These are phyloP conservation scores for Indicator indicator DNA, from an alignment of 2,113 vertebrate genomes.

Conservation along the genomic window DNA sequence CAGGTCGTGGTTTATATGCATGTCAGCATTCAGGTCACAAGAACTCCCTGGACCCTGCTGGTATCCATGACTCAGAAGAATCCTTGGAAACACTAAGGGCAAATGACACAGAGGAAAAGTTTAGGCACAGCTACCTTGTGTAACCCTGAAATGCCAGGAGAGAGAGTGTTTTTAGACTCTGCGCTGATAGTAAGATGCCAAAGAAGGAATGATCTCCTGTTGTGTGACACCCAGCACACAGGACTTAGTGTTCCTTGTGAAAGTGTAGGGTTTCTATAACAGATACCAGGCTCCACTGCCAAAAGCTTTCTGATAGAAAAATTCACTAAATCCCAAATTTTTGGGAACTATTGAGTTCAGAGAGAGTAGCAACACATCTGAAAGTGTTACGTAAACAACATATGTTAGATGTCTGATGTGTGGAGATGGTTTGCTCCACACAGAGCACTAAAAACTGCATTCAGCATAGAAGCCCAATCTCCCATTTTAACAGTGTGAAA, in stretches of 20 bases:
- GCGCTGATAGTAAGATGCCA: not conserved
- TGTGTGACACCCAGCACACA: not conserved
- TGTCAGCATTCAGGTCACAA: not conserved
- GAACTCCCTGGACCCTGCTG: not conserved
- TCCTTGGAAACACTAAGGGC: accelerated
- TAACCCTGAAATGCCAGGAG: not conserved
- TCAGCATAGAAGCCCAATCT: not conserved
- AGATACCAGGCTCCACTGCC: not conserved
- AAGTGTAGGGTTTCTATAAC: not conserved
- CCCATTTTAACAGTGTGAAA: not conserved
- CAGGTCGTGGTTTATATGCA: not conserved
- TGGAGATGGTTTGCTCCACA: not conserved
- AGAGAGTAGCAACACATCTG: constrained; percentile 50
- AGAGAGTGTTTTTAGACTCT: not conserved
- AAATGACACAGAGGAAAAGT: not conserved
- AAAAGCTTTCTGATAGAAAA: constrained; percentile 22
- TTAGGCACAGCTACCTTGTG: not conserved
- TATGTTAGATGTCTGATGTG: constrained; percentile 47
- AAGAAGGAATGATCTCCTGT: not conserved
- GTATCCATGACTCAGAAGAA: not conserved
- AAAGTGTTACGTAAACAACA: constrained; percentile 54
- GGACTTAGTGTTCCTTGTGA: constrained; percentile 36
- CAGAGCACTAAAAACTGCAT: not conserved
- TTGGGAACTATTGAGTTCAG: constrained; percentile 51
- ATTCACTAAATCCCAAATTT: constrained; percentile 45